Conservation (phyloP, 2,888 invertebrate genomes). For the Tipula confusa region DNA sequence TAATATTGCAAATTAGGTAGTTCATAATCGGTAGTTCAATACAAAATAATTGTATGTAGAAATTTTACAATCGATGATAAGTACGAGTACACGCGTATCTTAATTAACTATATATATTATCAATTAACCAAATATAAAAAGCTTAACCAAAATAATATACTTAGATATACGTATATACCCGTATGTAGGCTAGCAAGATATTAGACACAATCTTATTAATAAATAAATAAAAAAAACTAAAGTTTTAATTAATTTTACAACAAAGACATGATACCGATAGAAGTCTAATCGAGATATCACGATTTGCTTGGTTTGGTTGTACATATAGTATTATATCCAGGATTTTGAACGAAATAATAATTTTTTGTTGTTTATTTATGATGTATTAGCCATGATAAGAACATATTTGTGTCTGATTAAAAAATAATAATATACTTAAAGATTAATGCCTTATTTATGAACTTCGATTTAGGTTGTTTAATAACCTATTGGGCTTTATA, state of each 20-base stretch:
- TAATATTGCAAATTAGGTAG: background rate
- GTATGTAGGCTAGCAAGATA: background rate
- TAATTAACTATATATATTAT: background rate
- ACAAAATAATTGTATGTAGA: background rate
- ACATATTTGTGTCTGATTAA: background rate
- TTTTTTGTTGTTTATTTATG: background rate
- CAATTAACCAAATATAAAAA: background rate
- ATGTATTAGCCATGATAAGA: background rate
- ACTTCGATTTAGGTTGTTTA: too few species aligned
- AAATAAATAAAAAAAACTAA: background rate
- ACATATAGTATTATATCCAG: background rate
- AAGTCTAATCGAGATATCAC: background rate
- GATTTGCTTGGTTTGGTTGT: too few species aligned
- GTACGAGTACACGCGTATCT: background rate
- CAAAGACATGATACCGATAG: background rate
- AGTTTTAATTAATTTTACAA: background rate
- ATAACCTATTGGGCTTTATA: too few species aligned
- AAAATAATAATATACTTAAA: background rate
- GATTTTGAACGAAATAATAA: too few species aligned
- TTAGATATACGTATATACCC: too few species aligned
- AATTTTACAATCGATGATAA: background rate
- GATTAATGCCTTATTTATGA: too few species aligned
- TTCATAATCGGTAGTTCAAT: background rate
- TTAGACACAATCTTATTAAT: too few species aligned
- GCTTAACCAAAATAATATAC: background rate